Evolutionary conservation across 2,888 invertebrate genomes (phyloP), one percentile per base, ranked within the genome.

Genomic region (Sycophila texana): DNA sequence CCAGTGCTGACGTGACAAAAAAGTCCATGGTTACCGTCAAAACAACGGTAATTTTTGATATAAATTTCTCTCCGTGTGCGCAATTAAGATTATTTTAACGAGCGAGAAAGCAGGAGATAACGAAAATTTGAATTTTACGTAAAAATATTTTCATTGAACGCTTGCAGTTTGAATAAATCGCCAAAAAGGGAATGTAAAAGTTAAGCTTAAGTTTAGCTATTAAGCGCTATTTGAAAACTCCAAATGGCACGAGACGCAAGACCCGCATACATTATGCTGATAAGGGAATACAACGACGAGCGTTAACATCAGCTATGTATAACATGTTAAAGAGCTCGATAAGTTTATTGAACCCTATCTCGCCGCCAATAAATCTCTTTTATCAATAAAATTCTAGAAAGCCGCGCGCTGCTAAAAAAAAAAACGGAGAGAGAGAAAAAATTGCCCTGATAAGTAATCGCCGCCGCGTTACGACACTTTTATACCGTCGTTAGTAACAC

Each of bases 181-280:
- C 10, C 1, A 39, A 10, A 10, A 10, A 39, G 7, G 39, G 7
- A 7, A 4, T 55, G 0, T 22, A 22, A 71, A 74, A 57, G 22
- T 30, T 63, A 63, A 39, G 18, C 4, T 39, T 12, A 47, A n/a
- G 4, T 20, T 13, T 18, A 39, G 18, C 39, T 63, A 1, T 18
- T 1, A 63, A 63, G 63, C 18, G 18, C 2, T 18, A 14, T 74
- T 55, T 61, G 39, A 39, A 39, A 39, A 39, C 10, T 39, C 39
- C 39, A 1, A 39, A 10, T 39, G 10, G 30, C 49, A 75, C 61
- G 18, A 1, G 65, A 68, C 55, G 65, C n/a, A 3, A 26, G 61
- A 22, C 18, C 55, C 58, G 78, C 49, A 66, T 79, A 74, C 60
- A 65, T 79, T 79, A 79, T 66, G 66, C 57, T 74, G 79, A 79